Conservation (phyloP, 2,888 invertebrate genomes). For the Seira sanloemensis region DNA sequence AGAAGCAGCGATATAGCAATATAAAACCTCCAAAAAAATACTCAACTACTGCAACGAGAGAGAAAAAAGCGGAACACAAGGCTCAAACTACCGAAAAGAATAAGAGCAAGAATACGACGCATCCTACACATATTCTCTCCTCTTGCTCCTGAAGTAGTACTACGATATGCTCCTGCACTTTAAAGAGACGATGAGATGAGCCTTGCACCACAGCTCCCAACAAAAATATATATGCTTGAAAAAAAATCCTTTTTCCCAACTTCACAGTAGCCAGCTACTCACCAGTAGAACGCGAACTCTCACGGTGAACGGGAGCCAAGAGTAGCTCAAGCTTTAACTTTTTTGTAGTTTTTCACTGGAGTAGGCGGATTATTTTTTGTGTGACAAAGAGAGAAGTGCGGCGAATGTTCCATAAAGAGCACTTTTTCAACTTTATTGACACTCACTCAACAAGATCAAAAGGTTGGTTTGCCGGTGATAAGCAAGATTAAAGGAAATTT, state of each 20-base stretch:
- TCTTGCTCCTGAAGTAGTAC: neutral
- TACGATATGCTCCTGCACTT: neutral
- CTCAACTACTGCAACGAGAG: neutral
- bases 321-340: neutral
- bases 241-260: neutral
- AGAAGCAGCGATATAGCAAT: constrained; percentile 1
- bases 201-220: neutral
- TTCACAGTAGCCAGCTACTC: constrained; percentile 4
- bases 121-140: neutral
- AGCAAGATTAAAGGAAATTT: neutral
- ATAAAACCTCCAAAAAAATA: neutral
- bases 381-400: neutral
- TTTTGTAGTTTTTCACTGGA: neutral
- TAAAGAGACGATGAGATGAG: neutral
- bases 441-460: neutral
- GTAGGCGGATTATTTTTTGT: constrained; percentile 3
- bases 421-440: neutral
- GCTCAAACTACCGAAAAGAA: constrained; percentile 4
- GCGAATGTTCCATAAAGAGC: neutral
- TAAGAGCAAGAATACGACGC: neutral
- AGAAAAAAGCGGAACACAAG: constrained; percentile 4
- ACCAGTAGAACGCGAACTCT: constrained; percentile 4
- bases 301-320: constrained; percentile 4
- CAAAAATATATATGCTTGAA: neutral
- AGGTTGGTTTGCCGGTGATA: neutral